A percentile compares a stretch with the other conserved stretches of the same genome.
phyloP scores from a whole-genome alignment of 2,113 vertebrate genomes.

The Gavia stellata region DNA sequence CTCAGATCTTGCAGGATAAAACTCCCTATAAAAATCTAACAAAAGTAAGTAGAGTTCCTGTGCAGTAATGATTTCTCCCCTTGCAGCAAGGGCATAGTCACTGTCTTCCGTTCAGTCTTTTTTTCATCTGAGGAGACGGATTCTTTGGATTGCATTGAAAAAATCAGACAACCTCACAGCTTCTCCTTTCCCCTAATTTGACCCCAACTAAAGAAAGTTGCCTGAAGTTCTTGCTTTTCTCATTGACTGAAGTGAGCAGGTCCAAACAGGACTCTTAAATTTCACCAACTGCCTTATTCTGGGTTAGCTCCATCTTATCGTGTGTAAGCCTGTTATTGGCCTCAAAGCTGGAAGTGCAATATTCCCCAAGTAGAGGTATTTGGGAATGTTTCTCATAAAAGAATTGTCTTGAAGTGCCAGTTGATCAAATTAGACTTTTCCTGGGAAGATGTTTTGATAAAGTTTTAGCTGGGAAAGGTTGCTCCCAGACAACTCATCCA shows the following conservation, averaged over 20 bases:
- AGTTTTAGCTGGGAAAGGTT: not conserved
- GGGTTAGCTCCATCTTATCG: slow-evolving; percentile 46
- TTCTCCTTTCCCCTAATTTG: slow-evolving; percentile 49
- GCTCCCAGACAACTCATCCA: not conserved
- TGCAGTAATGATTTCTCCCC: not conserved
- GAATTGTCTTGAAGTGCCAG: not conserved
- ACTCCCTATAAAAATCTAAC: not conserved
- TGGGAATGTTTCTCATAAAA: slow-evolving; percentile 11
- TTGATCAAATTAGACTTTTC: not conserved
- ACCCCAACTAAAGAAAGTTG: slow-evolving; percentile 43
- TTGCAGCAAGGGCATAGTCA: not conserved
- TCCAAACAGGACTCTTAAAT: slow-evolving; percentile 27
- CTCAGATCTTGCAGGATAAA: not conserved
- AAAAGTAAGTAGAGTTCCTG: not conserved
- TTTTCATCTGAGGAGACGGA: not conserved
- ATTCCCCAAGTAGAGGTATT: not conserved
- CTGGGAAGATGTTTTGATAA: not conserved
- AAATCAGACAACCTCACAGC: not conserved
- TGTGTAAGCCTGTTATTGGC: slow-evolving; percentile 45
- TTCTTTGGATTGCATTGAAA: not conserved
- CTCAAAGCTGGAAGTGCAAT: slow-evolving; percentile 30
- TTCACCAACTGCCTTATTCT: slow-evolving; percentile 25
- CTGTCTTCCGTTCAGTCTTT: not conserved
- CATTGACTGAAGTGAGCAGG: slow-evolving; percentile 23
- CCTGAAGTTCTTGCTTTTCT: slow-evolving; percentile 50